Conservation (phyloP, 2,797 vertebrate genomes). For the Triplophysa bombifrons region DNA sequence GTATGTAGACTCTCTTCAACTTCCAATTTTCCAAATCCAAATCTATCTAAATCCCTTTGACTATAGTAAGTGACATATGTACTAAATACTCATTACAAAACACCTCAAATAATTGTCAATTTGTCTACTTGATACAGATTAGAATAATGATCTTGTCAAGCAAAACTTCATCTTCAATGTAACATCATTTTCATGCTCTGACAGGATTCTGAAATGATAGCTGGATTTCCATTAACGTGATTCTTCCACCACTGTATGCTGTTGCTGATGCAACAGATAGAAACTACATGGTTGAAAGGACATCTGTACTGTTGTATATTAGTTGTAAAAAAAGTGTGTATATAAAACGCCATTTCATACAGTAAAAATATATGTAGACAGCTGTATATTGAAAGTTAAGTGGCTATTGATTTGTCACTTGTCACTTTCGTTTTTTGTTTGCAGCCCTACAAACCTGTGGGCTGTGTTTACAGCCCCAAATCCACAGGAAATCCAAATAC, state of each 20-base stretch:
- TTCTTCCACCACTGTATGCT: not conserved
- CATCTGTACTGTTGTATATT: not conserved
- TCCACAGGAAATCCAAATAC: constrained; percentile 62
- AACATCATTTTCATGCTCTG: not conserved
- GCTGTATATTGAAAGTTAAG: constrained; percentile 19
- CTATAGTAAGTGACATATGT: constrained; percentile 3
- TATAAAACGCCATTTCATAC: constrained; percentile 1
- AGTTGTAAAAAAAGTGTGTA: not conserved
- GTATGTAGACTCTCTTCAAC: constrained; percentile 59
- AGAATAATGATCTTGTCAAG: not conserved
- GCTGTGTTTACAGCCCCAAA: constrained; percentile 65
- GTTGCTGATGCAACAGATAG: constrained; percentile 25
- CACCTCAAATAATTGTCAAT: not conserved
- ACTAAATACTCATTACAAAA: not conserved
- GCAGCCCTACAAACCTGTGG: constrained; percentile 35
- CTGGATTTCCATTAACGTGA: not conserved
- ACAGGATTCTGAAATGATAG: not conserved
- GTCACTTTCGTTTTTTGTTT: constrained; percentile 3
- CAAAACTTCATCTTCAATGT: not conserved
- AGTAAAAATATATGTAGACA: constrained; percentile 10
- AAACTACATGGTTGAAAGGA: not conserved
- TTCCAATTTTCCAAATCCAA: constrained; percentile 51
- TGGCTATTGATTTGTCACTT: constrained; percentile 34
- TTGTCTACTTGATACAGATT: not conserved
- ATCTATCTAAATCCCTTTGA: constrained; percentile 36